A percentile compares a stretch with the other conserved stretches of the same genome.
Conservation (phyloP, 2,888 invertebrate species). For the Xestia ashworthii region DNA sequence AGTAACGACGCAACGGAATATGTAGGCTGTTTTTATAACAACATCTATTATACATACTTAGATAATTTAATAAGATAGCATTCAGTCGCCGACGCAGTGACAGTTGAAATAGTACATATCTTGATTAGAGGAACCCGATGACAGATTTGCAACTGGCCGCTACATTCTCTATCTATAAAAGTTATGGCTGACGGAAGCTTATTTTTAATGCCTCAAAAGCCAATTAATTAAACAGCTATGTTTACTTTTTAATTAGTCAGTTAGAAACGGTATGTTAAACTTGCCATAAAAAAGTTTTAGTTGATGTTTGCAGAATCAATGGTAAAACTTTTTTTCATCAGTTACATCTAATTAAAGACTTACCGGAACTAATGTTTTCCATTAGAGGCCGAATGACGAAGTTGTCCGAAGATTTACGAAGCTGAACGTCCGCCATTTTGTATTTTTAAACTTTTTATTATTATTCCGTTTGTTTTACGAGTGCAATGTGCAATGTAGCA, state of each 20-base stretch:
- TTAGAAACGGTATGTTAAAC: conserved; percentile 39
- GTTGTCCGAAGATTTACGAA: not conserved
- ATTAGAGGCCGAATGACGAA: conserved; percentile 1
- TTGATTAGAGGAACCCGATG: conserved; percentile 34
- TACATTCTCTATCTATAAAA: conserved; percentile 26
- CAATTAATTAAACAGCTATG: conserved; percentile 18
- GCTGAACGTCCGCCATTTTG: not conserved
- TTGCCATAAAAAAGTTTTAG: conserved; percentile 27
- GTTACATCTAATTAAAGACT: conserved; percentile 36
- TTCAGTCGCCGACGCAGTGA: conserved; percentile 17
- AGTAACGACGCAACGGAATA: not conserved
- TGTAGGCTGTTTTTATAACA: conserved; percentile 13
- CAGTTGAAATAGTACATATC: conserved; percentile 37
- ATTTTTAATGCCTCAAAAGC: conserved; percentile 13
- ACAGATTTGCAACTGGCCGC: conserved; percentile 45
- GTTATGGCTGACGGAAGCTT: conserved; percentile 14
- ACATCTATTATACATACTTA: conserved; percentile 19
- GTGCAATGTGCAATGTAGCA: conserved; percentile 27
- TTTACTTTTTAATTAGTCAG: conserved; percentile 39
- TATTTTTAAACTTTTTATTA: not conserved
- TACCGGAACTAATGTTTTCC: conserved; percentile 27
- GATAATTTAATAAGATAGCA: conserved; percentile 38
- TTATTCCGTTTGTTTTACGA: not conserved
- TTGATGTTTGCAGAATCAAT: conserved; percentile 48
- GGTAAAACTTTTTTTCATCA: not conserved